These are phyloP conservation scores for Recurvirostra avosetta DNA, from an alignment of 2,113 vertebrate species.

Conservation along the genomic window DNA sequence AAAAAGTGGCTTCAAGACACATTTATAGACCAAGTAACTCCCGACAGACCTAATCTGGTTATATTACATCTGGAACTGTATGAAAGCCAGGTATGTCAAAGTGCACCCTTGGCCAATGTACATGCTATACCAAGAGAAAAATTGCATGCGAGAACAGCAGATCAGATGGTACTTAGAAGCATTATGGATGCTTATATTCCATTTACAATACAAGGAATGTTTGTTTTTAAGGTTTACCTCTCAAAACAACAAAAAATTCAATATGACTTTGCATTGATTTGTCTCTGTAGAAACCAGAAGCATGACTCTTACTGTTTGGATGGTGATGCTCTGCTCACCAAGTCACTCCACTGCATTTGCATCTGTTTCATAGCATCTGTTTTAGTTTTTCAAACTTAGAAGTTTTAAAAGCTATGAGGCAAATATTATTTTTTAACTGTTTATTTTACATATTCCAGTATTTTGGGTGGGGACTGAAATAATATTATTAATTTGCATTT, in stretches of 20 bases:
- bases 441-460: neutral
- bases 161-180: neutral
- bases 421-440: neutral
- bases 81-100: neutral
- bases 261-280: neutral
- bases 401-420: neutral
- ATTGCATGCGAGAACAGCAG: neutral
- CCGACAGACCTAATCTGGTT: neutral
- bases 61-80: neutral
- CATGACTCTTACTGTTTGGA: neutral
- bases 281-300: neutral
- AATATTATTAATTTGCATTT: neutral
- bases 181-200: neutral
- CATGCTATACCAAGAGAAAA: neutral
- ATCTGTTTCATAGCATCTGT: too few species aligned
- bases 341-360: neutral
- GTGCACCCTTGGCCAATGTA: fast-evolving
- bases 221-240: neutral
- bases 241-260: neutral
- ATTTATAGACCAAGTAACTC: neutral
- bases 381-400: neutral
- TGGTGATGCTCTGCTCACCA: neutral
- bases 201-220: neutral
- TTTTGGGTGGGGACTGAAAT: neutral
- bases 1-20: neutral